Percentiles rank a stretch among this genome's conserved stretches.
These are phyloP conservation scores for Fopius arisanus DNA, from an alignment of 1,140 invertebrate genomes.

Conservation along the genomic window DNA sequence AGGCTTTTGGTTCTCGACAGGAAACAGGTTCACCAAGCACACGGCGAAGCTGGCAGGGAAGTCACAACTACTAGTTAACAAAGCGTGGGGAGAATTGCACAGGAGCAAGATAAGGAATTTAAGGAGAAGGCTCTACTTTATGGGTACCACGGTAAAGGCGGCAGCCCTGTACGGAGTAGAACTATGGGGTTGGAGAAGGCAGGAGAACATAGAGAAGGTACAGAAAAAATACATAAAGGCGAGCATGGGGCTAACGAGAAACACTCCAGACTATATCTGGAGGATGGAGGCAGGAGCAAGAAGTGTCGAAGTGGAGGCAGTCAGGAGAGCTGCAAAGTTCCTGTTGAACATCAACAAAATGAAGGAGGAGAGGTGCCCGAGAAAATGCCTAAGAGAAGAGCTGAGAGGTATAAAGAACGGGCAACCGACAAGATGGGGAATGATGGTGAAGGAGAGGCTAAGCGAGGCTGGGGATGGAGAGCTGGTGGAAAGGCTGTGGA, in stretches of 20 bases:
- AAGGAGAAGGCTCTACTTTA: constrained; percentile 11
- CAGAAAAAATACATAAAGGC: background rate
- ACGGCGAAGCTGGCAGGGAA: background rate
- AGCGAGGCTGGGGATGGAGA: background rate
- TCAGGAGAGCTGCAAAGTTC: background rate
- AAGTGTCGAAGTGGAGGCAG: too few relatives aligned
- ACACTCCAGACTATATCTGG: constrained; percentile 1
- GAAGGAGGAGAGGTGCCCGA: background rate
- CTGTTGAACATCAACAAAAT: background rate
- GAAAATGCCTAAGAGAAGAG: background rate
- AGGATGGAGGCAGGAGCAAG: background rate
- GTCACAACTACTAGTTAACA: constrained; percentile 12
- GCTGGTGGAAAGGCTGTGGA: background rate
- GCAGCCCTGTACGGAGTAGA: background rate
- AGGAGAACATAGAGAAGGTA: background rate
- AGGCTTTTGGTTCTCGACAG: background rate
- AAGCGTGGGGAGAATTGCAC: constrained; percentile 9
- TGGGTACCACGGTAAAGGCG: background rate
- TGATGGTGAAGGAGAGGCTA: background rate
- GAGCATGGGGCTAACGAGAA: background rate
- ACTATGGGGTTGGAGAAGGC: background rate
- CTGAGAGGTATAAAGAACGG: background rate
- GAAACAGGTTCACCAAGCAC: background rate
- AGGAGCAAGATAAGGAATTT: background rate
- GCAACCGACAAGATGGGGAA: background rate